Percentiles rank a stretch among this genome's conserved stretches.
These are phyloP conservation scores for Ameiurus melas DNA, from an alignment of 2,113 vertebrate genomes.

Conservation along the genomic window DNA sequence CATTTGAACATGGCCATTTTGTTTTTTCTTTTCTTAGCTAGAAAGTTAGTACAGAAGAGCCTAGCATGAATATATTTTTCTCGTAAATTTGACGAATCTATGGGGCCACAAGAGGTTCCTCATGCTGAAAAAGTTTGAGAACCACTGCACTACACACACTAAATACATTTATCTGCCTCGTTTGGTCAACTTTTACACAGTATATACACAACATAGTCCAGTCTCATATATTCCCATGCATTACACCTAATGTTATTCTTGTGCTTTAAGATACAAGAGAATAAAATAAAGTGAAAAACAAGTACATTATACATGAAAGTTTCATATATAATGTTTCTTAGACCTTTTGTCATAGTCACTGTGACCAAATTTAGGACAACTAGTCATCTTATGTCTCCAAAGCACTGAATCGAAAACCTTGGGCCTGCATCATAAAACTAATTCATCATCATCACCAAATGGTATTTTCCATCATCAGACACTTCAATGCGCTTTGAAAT, in stretches of 20 bases:
- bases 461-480: conserved; percentile 9
- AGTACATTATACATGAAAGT: neutral
- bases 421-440: neutral
- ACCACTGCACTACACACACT: neutral
- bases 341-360: neutral
- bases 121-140: too few species aligned
- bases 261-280: neutral
- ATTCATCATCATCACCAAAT: neutral
- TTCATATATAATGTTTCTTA: too few species aligned
- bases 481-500: neutral
- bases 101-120: too few species aligned
- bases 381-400: neutral
- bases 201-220: neutral
- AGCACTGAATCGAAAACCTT: neutral
- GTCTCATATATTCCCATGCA: neutral
- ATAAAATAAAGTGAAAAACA: neutral
- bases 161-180: neutral
- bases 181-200: neutral
- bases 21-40: too few species aligned
- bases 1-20: too few species aligned
- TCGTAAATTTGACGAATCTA: too few species aligned
- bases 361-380: neutral
- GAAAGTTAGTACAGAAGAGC: too few species aligned
- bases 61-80: too few species aligned
- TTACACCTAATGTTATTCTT: neutral